A percentile compares a stretch with the other conserved stretches of the same genome.
Evolutionary conservation across 1,140 invertebrate genomes (phyloP).

Genomic region (Papilio helenus): DNA sequence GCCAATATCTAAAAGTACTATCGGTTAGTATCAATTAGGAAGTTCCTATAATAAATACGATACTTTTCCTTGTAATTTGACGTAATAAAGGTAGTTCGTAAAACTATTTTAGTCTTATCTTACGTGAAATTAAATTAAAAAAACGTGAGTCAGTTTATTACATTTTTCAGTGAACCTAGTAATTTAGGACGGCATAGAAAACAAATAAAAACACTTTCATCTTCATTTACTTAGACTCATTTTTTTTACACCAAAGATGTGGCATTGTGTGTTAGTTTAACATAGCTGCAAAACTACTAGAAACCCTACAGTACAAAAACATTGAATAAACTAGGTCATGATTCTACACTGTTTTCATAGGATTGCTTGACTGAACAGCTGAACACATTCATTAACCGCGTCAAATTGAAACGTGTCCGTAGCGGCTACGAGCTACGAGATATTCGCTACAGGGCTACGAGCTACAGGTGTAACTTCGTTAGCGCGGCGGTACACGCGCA

Average conservation of each 20-base stretch:
- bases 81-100: neutral
- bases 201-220: too few species aligned
- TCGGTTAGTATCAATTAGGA: neutral
- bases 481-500: slow-evolving; percentile 6
- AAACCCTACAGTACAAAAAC: too few species aligned
- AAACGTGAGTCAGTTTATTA: too few species aligned
- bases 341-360: neutral
- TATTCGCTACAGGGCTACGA: neutral
- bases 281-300: too few species aligned
- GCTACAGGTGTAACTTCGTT: slow-evolving; percentile 16
- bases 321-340: too few species aligned
- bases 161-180: too few species aligned
- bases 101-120: neutral
- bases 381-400: slow-evolving; percentile 8
- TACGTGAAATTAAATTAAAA: too few species aligned
- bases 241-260: too few species aligned
- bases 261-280: too few species aligned
- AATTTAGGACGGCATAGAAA: too few species aligned
- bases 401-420: slow-evolving; percentile 26
- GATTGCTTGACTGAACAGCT: neutral
- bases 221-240: too few species aligned
- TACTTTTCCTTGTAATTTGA: neutral
- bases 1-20: slow-evolving; percentile 1
- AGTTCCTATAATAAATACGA: neutral
- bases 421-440: neutral